Base-by-base conservation (phyloP, 2,113 vertebrate species). In the Willisornis vidua region DNA sequence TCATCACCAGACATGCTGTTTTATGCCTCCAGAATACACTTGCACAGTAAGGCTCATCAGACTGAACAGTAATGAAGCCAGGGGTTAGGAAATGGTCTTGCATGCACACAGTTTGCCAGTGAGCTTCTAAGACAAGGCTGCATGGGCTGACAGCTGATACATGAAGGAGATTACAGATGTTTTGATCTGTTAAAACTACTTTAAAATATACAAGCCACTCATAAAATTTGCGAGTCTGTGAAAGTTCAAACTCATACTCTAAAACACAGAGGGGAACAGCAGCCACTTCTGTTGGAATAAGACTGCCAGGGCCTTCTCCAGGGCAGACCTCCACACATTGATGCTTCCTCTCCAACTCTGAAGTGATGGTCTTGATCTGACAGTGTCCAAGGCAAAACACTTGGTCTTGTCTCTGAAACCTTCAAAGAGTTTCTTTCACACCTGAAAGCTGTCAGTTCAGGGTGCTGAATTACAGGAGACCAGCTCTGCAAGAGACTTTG, bases 51-150 rank as follows among this genome's bases (percentile, higher is more conserved):
- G 28, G 45, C 54, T 80, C 85, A 28, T 1, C 51, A 83, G 41
- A 26, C 24, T 7, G 9, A 77, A 20, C 7, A 35, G n/a, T 20
- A 61, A 37, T 4, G 39, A 90, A 62, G 28, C 4, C 20, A 68
- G 73, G 28, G 16, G 10, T 24, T 37, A 7, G 5, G 55, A 85
- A 76, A 45, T 0, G 1, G 13, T 29, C 31, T 66, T 65, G 26
- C 74, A 52, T 1, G 0, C 12, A 15, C 5, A 24, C 29, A 6
- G 3, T 3, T 33, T 3, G 1, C 28, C 61, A 33, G 51, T 3
- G 2, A 73, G 39, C 25, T 41, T 45, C 57, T 11, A 24, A 45
- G 45, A 26, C 2, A 9, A 9, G 58, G 26, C 52, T 51, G 46
- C n/a, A 7, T 7, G 24, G 13, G 13, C 5, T 33, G 25, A 4